phyloP scores from a whole-genome alignment of 2,113 vertebrate species.

The Chaetorhynchus papuensis region DNA sequence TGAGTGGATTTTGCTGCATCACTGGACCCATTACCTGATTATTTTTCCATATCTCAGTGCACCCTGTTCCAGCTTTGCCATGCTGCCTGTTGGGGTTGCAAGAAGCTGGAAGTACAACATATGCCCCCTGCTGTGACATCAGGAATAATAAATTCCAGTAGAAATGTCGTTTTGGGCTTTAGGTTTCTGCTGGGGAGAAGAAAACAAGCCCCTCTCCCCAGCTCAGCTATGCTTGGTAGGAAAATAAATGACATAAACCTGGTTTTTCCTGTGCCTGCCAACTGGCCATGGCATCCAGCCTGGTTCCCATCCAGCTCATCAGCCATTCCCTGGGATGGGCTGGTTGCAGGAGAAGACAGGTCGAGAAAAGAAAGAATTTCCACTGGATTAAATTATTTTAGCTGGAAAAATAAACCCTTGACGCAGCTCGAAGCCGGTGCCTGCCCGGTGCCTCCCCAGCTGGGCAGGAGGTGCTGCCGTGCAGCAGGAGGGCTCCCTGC shows the following conservation, averaged over 20 bases:
- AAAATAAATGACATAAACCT: slow-evolving; percentile 45
- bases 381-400: neutral
- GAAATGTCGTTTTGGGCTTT: neutral
- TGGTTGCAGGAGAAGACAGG: neutral
- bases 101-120: neutral
- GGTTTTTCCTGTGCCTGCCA: neutral
- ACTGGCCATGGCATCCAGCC: neutral
- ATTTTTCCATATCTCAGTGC: neutral
- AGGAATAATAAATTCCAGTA: neutral
- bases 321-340: neutral
- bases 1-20: neutral
- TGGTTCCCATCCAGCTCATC: neutral
- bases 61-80: neutral
- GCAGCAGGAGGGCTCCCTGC: neutral
- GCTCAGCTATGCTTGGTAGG: neutral
- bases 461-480: neutral
- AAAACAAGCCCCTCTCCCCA: neutral
- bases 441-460: neutral
- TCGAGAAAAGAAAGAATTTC: neutral
- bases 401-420: neutral
- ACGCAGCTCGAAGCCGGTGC: neutral
- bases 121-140: neutral
- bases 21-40: accelerated
- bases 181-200: neutral
- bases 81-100: neutral